Percentiles rank a stretch among this genome's conserved stretches.
phyloP scores from a whole-genome alignment of 2,113 vertebrate genomes.

The Gracilinanus agilis region DNA sequence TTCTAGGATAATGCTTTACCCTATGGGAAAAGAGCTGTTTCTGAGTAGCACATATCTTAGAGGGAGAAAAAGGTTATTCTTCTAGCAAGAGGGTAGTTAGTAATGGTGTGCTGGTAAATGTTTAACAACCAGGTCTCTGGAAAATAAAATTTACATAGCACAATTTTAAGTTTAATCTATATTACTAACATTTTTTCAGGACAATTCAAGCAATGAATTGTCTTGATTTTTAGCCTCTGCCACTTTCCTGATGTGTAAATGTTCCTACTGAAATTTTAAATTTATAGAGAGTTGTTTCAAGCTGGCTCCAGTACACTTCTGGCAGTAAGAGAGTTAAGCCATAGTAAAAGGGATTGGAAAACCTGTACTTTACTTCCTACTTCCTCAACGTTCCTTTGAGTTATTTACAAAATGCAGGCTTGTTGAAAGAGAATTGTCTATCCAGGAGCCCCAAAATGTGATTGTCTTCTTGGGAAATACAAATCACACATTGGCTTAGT shows the following conservation, averaged over 20 bases:
- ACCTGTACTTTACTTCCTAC: background rate
- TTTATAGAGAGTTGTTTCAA: background rate
- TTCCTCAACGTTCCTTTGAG: background rate
- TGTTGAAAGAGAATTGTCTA: background rate
- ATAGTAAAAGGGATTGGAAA: background rate
- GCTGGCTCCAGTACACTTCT: background rate
- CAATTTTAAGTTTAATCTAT: background rate
- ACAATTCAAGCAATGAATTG: too few relatives aligned
- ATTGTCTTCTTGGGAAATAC: too few relatives aligned
- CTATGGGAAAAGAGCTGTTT: background rate
- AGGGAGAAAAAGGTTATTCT: background rate
- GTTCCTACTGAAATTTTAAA: background rate
- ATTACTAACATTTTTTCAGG: background rate
- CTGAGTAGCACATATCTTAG: background rate
- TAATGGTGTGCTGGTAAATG: background rate
- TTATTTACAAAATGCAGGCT: background rate
- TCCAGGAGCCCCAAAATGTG: too few relatives aligned
- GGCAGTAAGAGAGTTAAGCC: background rate
- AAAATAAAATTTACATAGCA: background rate
- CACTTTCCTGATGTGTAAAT: background rate
- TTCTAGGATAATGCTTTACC: background rate
- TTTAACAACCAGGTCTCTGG: background rate
- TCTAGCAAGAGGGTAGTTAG: background rate
- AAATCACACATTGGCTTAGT: background rate
- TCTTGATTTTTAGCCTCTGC: background rate